A percentile compares a stretch with the other conserved stretches of the same genome.
phyloP scores from a whole-genome alignment of 2,797 vertebrate genomes.

The Fistularia commersonii region DNA sequence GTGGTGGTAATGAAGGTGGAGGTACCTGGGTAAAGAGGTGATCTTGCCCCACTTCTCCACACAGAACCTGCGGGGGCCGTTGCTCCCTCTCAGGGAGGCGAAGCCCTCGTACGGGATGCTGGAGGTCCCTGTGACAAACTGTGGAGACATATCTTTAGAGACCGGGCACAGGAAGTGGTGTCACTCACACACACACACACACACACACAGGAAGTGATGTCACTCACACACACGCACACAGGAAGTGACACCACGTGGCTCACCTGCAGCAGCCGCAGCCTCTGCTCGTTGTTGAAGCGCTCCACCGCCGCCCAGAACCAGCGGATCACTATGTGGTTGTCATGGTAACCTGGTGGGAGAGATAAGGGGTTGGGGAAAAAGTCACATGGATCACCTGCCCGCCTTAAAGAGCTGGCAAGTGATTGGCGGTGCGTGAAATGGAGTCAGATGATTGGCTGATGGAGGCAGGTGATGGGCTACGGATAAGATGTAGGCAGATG shows the following conservation, averaged over 20 bases:
- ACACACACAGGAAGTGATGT: no score
- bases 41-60: slow-evolving; percentile 99
- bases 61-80: slow-evolving; percentile 93
- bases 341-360: slow-evolving; percentile 87
- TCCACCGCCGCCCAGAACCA: slow-evolving; percentile 99
- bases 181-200: background rate
- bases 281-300: slow-evolving; percentile 98
- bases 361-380: slow-evolving; percentile 23
- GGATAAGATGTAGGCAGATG: no score
- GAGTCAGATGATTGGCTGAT: no score
- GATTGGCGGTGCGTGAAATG: background rate
- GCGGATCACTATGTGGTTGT: slow-evolving; percentile 97
- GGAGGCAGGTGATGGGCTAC: no score
- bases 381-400: slow-evolving; percentile 43
- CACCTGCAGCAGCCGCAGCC: slow-evolving; percentile 93
- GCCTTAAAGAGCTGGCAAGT: no score
- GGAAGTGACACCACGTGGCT: slow-evolving; percentile 1
- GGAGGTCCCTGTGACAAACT: slow-evolving; percentile 97
- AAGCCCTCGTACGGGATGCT: slow-evolving; percentile 98
- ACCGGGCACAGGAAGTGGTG: background rate
- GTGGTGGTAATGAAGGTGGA: no score
- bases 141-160: background rate
- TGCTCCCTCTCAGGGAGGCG: slow-evolving; percentile 91
- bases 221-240: background rate
- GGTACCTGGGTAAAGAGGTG: slow-evolving; percentile 90